Percentiles rank a stretch among this genome's conserved stretches.
phyloP scores from a whole-genome alignment of 1,140 invertebrate genomes.

The Asbolus verrucosus region DNA sequence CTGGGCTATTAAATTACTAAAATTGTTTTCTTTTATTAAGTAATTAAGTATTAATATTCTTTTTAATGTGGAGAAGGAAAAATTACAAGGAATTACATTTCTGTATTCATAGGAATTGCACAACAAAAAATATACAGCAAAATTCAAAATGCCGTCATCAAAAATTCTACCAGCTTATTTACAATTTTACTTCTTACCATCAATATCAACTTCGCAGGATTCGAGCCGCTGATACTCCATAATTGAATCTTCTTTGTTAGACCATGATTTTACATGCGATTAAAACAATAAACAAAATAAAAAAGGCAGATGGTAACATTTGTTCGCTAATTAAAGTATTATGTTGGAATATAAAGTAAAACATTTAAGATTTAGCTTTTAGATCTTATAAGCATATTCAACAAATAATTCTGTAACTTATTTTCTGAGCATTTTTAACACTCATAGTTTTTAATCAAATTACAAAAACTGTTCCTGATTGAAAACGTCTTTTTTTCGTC shows the following conservation, averaged over 20 bases:
- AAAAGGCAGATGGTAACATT: not conserved
- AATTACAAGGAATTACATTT: not conserved
- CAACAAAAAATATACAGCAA: slow-evolving; percentile 39
- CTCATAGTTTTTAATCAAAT: too few species aligned
- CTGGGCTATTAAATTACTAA: slow-evolving; percentile 17
- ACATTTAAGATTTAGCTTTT: too few species aligned
- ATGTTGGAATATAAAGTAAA: too few species aligned
- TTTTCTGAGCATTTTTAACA: too few species aligned
- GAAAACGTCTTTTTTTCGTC: too few species aligned
- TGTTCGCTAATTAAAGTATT: too few species aligned
- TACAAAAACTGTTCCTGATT: too few species aligned
- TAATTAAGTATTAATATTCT: not conserved
- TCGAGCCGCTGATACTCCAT: slow-evolving; percentile 48
- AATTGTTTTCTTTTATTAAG: too few species aligned
- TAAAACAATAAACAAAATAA: slow-evolving; percentile 11
- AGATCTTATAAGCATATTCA: too few species aligned
- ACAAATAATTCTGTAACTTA: too few species aligned
- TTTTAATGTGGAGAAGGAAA: not conserved
- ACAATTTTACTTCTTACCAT: slow-evolving; percentile 44
- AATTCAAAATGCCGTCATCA: slow-evolving; percentile 36
- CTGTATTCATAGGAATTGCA: slow-evolving; percentile 3
- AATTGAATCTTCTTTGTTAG: slow-evolving; percentile 39
- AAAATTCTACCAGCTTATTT: slow-evolving; percentile 22
- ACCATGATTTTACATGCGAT: slow-evolving; percentile 24
- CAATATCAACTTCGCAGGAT: slow-evolving; percentile 45